These are phyloP conservation scores for Echinometra lucunter DNA, from an alignment of 53 echinoderm and acorn worm genomes.

Conservation along the genomic window DNA sequence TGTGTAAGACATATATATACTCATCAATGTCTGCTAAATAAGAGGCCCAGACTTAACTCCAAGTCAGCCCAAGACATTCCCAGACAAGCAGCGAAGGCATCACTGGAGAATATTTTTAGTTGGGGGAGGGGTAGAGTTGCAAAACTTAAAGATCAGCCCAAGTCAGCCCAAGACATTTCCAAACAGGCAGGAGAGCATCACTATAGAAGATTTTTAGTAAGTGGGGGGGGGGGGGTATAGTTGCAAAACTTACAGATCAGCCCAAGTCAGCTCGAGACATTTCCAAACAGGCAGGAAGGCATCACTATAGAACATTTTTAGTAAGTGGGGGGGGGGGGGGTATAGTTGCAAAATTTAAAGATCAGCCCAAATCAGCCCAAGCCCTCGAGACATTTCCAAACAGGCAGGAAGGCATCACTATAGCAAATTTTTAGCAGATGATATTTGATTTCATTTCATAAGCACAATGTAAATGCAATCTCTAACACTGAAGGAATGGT, in stretches of 20 bases:
- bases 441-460: too few relatives aligned
- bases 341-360: too few relatives aligned
- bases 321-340: too few relatives aligned
- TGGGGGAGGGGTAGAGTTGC: neutral
- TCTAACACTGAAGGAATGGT: too few relatives aligned
- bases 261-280: too few relatives aligned
- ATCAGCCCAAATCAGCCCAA: too few relatives aligned
- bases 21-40: conserved; percentile 21
- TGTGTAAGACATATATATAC: conserved; percentile 46
- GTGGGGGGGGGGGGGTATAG: too few relatives aligned
- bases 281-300: neutral
- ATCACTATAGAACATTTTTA: neutral
- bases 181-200: neutral
- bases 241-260: too few relatives aligned
- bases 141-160: too few relatives aligned
- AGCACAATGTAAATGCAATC: too few relatives aligned
- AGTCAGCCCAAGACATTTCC: too few relatives aligned
- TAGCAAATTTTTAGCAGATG: neutral
- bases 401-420: neutral
- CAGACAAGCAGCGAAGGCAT: neutral
- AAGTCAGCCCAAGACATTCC: conserved; percentile 14
- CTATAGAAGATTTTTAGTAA: neutral
- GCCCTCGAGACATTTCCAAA: neutral
- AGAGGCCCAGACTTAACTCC: conserved; percentile 9
- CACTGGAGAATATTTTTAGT: neutral